A percentile compares a stretch with the other conserved stretches of the same genome.
Evolutionary conservation across 35 echinoderm and acorn worm species (phyloP).

Genomic region (Lytechinus pictus): DNA sequence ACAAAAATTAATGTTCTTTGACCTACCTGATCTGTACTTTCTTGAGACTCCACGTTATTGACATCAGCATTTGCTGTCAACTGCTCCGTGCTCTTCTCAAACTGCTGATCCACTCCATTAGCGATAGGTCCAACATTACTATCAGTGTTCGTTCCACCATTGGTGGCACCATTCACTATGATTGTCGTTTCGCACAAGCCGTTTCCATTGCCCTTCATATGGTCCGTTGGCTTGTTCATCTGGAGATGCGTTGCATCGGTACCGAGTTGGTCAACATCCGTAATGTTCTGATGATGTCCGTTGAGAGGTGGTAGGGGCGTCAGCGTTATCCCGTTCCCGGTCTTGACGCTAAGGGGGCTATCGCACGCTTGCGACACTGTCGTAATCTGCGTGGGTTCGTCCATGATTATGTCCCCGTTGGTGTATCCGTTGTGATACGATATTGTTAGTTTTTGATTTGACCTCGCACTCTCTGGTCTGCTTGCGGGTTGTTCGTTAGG

Average conservation of each 20-base stretch:
- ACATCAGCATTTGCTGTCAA: neutral
- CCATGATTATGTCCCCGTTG: conserved; percentile 27
- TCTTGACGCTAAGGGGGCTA: neutral
- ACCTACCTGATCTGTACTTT: conserved; percentile 26
- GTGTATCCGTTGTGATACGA: conserved; percentile 44
- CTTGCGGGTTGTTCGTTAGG: conserved; percentile 35
- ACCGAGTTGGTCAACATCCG: neutral
- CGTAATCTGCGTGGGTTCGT: conserved; percentile 43
- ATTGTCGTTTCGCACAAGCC: neutral
- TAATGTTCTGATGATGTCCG: neutral
- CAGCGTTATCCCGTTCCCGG: neutral
- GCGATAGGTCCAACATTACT: neutral
- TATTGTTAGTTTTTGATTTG: conserved; percentile 38
- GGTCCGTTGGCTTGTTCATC: neutral
- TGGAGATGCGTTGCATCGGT: neutral
- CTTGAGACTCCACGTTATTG: neutral
- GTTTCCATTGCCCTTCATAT: neutral
- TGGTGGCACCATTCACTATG: neutral
- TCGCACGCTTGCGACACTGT: conserved; percentile 35
- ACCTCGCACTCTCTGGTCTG: conserved; percentile 37
- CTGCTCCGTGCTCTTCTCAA: conserved; percentile 50
- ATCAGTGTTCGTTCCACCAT: conserved; percentile 15
- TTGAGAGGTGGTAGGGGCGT: neutral
- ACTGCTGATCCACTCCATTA: conserved; percentile 15
- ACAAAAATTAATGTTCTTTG: neutral